These are phyloP conservation scores for Xiphias gladius DNA, from an alignment of 2,113 vertebrate genomes.

Conservation along the genomic window DNA sequence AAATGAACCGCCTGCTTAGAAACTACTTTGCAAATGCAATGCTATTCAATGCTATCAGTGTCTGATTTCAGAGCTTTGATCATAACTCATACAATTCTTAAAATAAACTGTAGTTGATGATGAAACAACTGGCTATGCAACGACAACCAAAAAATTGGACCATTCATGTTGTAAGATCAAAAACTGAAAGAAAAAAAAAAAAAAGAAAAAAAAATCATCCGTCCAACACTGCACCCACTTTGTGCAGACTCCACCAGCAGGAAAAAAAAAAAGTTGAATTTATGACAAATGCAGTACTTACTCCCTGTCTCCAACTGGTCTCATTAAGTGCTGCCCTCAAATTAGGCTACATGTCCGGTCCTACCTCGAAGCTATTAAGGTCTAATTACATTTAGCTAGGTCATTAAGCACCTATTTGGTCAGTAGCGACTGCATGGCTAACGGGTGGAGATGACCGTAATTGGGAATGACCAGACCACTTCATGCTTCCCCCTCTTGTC, in stretches of 20 bases:
- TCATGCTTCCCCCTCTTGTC: slow-evolving; percentile 45
- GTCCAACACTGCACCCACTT: too few species aligned
- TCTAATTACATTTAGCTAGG: slow-evolving; percentile 63
- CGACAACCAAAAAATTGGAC: not conserved
- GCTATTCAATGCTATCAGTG: too few species aligned
- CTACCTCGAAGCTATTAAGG: slow-evolving; percentile 49
- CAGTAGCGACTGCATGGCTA: slow-evolving; percentile 31
- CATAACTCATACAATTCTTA: too few species aligned
- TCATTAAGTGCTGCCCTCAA: slow-evolving; percentile 31
- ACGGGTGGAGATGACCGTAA: slow-evolving; percentile 50
- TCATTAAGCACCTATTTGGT: slow-evolving; percentile 66
- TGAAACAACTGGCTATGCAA: too few species aligned
- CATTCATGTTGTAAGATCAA: too few species aligned
- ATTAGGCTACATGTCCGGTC: slow-evolving; percentile 38
- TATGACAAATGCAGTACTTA: not conserved
- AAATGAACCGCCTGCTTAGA: too few species aligned
- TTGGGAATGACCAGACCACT: slow-evolving; percentile 60
- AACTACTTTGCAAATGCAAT: too few species aligned
- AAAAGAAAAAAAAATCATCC: too few species aligned
- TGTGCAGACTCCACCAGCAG: not conserved
- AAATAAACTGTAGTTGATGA: too few species aligned
- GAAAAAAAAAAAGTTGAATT: not conserved
- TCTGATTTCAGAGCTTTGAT: too few species aligned
- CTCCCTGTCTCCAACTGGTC: slow-evolving; percentile 23
- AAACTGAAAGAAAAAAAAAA: too few species aligned